These are phyloP conservation scores for Platanista minor DNA, from an alignment of 2,113 vertebrate genomes.

Conservation along the genomic window DNA sequence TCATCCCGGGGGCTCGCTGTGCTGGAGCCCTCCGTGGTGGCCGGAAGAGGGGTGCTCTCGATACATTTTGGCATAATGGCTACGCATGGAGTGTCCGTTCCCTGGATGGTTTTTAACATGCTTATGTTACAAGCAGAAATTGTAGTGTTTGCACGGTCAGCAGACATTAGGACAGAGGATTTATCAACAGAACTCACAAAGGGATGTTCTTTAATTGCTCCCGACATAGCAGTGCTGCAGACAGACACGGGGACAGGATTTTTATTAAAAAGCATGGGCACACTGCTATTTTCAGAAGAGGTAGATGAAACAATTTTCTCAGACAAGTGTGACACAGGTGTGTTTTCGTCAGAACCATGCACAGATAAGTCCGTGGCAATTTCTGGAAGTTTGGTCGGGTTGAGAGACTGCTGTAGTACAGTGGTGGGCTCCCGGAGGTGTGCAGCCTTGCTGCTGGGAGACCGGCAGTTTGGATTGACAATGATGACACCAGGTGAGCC, in stretches of 20 bases:
- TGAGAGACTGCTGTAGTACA: constrained; percentile 79
- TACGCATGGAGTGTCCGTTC: constrained; percentile 81
- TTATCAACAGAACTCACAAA: constrained; percentile 84
- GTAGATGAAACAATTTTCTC: constrained; percentile 87
- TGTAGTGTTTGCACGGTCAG: constrained; percentile 81
- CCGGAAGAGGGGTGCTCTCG: constrained; percentile 73
- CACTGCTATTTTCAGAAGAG: constrained; percentile 85
- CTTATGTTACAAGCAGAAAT: constrained; percentile 82
- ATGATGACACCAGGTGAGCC: constrained; percentile 87
- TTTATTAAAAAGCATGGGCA: constrained; percentile 85
- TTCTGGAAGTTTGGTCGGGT: constrained; percentile 78
- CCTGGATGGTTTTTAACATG: constrained; percentile 84
- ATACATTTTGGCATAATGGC: constrained; percentile 85
- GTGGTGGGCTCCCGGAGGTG: constrained; percentile 79
- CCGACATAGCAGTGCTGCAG: constrained; percentile 82
- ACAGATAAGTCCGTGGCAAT: constrained; percentile 80
- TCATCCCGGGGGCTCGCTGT: constrained; percentile 74
- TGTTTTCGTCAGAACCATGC: constrained; percentile 81
- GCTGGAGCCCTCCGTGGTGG: constrained; percentile 68
- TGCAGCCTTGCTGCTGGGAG: constrained; percentile 84
- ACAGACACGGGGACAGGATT: constrained; percentile 80
- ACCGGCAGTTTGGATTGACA: constrained; percentile 88
- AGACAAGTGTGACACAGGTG: constrained; percentile 80
- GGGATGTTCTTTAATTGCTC: constrained; percentile 84
- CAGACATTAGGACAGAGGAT: constrained; percentile 86